phyloP scores from a whole-genome alignment of 2,888 invertebrate genomes.

The Lissocephala sabroskyi region DNA sequence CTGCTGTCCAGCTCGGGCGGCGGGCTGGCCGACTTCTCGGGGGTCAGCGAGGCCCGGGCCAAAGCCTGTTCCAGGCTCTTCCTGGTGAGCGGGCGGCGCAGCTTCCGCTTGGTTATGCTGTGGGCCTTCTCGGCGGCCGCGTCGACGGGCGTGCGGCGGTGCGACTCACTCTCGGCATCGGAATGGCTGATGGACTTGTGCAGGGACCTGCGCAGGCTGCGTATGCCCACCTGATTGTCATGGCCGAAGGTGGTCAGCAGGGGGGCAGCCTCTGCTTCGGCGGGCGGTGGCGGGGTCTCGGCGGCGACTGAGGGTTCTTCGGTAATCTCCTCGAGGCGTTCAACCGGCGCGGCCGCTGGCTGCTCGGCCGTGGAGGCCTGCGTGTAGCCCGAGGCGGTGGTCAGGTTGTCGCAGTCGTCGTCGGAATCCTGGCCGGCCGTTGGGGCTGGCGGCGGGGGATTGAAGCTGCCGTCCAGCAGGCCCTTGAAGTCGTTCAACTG shows the following conservation, averaged over 20 bases:
- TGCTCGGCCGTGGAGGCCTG: constrained; percentile 18
- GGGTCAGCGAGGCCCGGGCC: constrained; percentile 24
- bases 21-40: constrained; percentile 12
- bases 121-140: constrained; percentile 5
- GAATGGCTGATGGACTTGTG: constrained; percentile 40
- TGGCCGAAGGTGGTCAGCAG: constrained; percentile 39
- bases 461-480: constrained; percentile 64
- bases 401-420: constrained; percentile 40
- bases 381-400: constrained; percentile 27
- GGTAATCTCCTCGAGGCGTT: too few species aligned
- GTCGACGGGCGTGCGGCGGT: constrained; percentile 1
- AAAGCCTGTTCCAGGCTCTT: constrained; percentile 19
- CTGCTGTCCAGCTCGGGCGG: neutral
- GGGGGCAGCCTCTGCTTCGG: constrained; percentile 13
- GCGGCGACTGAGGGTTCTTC: too few species aligned
- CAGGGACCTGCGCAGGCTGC: constrained; percentile 39
- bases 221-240: constrained; percentile 38
- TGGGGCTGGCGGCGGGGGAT: constrained; percentile 34
- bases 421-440: constrained; percentile 37
- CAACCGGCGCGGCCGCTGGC: neutral
- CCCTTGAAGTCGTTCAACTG: constrained; percentile 63
- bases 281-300: too few species aligned
- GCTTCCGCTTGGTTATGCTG: constrained; percentile 21
- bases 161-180: constrained; percentile 48
- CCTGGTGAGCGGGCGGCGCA: constrained; percentile 21